These are phyloP conservation scores for Seladonia tumulorum DNA, from an alignment of 2,888 invertebrate genomes.

Conservation along the genomic window DNA sequence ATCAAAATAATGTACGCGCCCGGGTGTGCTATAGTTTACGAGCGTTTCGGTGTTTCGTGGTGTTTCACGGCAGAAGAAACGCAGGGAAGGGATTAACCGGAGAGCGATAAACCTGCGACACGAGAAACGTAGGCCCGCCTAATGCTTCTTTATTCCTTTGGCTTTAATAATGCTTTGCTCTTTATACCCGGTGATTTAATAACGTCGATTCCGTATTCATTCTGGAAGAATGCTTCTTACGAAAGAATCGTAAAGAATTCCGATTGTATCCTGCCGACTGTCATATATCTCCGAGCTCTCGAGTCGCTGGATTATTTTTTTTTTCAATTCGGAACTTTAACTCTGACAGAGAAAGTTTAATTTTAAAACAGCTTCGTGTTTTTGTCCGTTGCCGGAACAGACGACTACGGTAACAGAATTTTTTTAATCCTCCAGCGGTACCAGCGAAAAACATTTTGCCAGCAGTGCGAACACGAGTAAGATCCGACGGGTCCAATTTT, in stretches of 20 bases:
- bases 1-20: constrained; percentile 38
- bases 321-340: neutral
- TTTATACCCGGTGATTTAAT: constrained; percentile 21
- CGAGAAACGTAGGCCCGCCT: constrained; percentile 19
- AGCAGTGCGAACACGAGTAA: neutral
- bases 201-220: constrained; percentile 6
- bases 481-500: neutral
- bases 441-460: neutral
- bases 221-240: neutral
- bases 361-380: neutral
- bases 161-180: constrained; percentile 43
- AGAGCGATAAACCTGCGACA: constrained; percentile 14
- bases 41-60: constrained; percentile 20
- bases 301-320: neutral
- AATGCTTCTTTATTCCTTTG: constrained; percentile 46
- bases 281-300: constrained; percentile 26
- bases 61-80: constrained; percentile 26
- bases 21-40: constrained; percentile 10
- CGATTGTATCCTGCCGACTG: constrained; percentile 19
- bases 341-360: neutral
- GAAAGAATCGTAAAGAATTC: constrained; percentile 14
- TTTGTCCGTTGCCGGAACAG: neutral
- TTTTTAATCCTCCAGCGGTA: neutral
- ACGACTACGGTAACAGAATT: neutral
- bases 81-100: constrained; percentile 21